These are phyloP conservation scores for Leptinotarsa haldemani DNA, from an alignment of 2,888 invertebrate genomes.

Conservation along the genomic window DNA sequence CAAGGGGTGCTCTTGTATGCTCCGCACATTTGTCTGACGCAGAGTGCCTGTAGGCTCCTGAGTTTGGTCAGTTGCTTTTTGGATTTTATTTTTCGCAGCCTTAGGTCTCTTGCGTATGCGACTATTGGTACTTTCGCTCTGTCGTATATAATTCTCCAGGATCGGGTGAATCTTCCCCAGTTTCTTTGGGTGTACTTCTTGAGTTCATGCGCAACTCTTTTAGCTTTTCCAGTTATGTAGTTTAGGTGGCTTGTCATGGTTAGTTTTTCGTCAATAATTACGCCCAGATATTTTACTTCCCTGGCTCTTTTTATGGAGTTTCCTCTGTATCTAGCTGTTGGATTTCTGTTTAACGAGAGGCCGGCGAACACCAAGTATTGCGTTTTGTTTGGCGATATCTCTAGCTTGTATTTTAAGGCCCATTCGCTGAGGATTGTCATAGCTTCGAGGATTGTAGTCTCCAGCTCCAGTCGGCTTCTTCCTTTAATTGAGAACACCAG, in stretches of 20 bases:
- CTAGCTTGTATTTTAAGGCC: neutral
- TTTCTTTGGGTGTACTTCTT: slow-evolving; percentile 5
- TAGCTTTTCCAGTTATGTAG: neutral
- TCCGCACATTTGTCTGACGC: no score
- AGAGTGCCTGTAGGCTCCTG: no score
- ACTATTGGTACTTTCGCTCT: no score
- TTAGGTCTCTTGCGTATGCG: neutral
- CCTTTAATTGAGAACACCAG: neutral
- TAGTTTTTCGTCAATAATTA: slow-evolving; percentile 12
- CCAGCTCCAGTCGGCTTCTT: neutral
- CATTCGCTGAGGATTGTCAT: slow-evolving; percentile 1
- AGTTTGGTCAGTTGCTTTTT: no score
- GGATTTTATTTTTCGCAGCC: no score
- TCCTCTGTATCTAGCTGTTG: neutral
- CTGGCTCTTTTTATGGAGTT: neutral
- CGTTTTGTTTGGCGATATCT: neutral
- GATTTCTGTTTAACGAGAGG: slow-evolving; percentile 1
- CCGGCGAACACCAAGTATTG: neutral
- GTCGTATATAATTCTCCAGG: neutral
- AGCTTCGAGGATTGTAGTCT: neutral
- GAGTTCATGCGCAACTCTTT: neutral
- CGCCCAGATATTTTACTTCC: slow-evolving; percentile 2
- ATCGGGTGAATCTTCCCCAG: neutral
- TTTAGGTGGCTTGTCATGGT: neutral
- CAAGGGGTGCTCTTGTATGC: neutral